Evolutionary conservation across 2,113 vertebrate genomes (phyloP).

Genomic region (Hydropotes inermis): DNA sequence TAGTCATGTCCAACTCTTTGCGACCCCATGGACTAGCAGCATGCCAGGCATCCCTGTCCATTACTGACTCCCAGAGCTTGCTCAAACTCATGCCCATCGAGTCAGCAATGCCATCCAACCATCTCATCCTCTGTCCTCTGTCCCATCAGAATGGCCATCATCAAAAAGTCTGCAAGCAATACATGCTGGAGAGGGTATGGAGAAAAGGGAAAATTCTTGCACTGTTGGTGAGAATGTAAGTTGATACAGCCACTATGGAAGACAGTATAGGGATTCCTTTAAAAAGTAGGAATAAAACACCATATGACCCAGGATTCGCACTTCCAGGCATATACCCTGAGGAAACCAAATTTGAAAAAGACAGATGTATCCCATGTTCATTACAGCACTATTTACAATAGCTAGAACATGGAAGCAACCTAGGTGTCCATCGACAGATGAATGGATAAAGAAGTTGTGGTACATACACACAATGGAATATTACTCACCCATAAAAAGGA

Average conservation of each 20-base stretch:
- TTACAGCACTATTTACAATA: not conserved
- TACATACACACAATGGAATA: not conserved
- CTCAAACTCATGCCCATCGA: not conserved
- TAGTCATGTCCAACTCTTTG: not conserved
- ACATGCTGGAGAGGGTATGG: not conserved
- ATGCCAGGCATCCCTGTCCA: not conserved
- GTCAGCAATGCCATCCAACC: not conserved
- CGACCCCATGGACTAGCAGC: not conserved
- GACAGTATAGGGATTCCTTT: not conserved
- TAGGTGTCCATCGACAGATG: not conserved
- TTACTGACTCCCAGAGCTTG: not conserved
- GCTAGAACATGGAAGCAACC: not conserved
- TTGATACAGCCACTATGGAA: not conserved
- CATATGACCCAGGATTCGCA: not conserved
- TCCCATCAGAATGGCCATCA: not conserved
- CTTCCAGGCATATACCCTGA: not conserved
- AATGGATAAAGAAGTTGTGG: not conserved
- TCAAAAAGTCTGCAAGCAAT: not conserved
- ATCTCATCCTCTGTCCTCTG: not conserved
- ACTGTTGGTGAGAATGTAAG: not conserved
- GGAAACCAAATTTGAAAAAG: not conserved
- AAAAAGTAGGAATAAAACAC: not conserved
- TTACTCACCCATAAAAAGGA: not conserved
- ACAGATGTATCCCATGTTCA: not conserved
- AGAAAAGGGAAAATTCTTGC: not conserved